Evolutionary conservation across 2,888 invertebrate genomes (phyloP), one percentile per base, ranked within the genome.

Genomic region (Dromius quadrimaculatus): DNA sequence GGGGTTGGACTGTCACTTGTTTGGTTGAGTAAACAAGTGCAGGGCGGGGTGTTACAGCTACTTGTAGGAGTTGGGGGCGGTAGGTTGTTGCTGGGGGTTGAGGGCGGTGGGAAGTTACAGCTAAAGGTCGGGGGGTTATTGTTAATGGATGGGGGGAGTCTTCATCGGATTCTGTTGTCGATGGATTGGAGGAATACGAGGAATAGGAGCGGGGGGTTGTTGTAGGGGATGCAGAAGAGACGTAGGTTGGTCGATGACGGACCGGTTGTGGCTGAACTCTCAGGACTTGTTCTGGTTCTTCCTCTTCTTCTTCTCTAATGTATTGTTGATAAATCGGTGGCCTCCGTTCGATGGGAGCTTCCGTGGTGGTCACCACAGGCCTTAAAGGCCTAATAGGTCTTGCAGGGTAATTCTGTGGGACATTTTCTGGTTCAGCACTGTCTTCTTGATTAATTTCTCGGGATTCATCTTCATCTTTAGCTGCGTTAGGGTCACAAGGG

Each of bases 401-500:
- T 77, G 84, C 86, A 76, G 84, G 92, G 75, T 87, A 87, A 76
- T 88, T 88, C 6, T 86, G 89, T 23, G 91, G 90, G 41, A 84
- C 77, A 72, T 86, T 87, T 76, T 89, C 89, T 71, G 88, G 87
- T 71, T 84, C 84, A 71, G 79, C 79, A 28, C 83, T 84, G 9
- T 83, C 81, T 71, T 62, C 70, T 68, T 87, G 88, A 1, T 83
- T 85, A 45, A 88, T 86, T 57, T 88, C 88, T 8, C 84, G 83
- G 0, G 85, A 84, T 5, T 78, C 80, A 0, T 91, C 89, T 8
- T 89, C 89, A 13, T 89, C 88, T 73, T 89, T 87, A 0, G 90
- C 90, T n/a, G 90, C 90, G 81, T 92, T 93, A 4, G 93, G 93
- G 78, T 93, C 93, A 79, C 93, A 93, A 0, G 93, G 92, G 80